Evolutionary conservation across 2,113 vertebrate species (phyloP), one percentile per base, ranked within the genome.

Genomic region (Odontesthes bonariensis): DNA sequence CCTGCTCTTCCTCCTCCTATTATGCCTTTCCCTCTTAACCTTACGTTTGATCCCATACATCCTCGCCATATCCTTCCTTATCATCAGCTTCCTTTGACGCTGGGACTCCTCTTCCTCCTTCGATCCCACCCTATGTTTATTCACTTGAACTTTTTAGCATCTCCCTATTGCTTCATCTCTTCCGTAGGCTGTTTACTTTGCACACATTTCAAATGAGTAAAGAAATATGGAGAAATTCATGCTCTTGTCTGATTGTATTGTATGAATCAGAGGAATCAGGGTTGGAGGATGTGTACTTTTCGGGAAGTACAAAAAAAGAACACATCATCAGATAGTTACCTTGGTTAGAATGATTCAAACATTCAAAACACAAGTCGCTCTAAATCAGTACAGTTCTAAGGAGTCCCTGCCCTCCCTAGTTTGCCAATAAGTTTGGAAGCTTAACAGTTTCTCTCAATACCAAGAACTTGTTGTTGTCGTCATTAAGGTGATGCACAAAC

Each of bases 11-110:
- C 59, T 44, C 75, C 56, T 73, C 53, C 59, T 65, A 22, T 62
- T 13, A 1, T 52, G 58, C 69, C 55, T 59, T 73, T 58, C 71
- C 65, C 44, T 53, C 69, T 68, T 46, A 68, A 32, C 80, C 57
- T 76, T 20, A 60, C 68, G 70, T 56, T 54, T 49, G n/a, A 65
- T 71, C 47, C 35, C 54, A 2, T 54, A 63, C 64, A 79, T 79
- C 84, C 79, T 81, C 73, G 61, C 58, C 57, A 74, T 76, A 69
- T 84, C 77, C 82, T 75, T 67, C 44, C 35, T 51, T 77, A 60
- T 81, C 22, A 3, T 62, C 63, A 22, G 68, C 78, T 75, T 80
- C 76, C 75, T 81, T 71, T 66, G 27, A 19, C 1, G 1, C 75
- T 62, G 44, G 20, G 23, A 52, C 56, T 81, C 55, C 54, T 77